phyloP scores from a whole-genome alignment of 2,797 vertebrate genomes.

The Rhinoraja longicauda region DNA sequence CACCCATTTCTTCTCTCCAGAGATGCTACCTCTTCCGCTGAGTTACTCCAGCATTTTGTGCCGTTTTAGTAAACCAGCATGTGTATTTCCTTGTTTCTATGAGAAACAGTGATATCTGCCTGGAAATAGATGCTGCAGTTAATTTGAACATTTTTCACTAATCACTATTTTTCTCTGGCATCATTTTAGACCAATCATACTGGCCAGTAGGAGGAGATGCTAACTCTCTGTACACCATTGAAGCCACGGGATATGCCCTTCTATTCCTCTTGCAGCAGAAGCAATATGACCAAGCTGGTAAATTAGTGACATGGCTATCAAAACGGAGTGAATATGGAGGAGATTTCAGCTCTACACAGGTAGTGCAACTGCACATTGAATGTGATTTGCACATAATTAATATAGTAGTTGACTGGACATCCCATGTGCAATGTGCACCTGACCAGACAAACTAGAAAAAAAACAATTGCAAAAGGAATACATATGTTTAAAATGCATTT shows the following conservation, averaged over 20 bases:
- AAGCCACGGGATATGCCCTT: conserved; percentile 66
- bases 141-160: neutral
- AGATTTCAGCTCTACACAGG: conserved; percentile 64
- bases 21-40: too few relatives aligned
- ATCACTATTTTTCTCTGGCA: neutral
- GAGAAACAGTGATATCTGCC: neutral
- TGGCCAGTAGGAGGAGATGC: conserved; percentile 58
- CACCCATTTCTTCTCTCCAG: too few relatives aligned
- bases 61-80: too few relatives aligned
- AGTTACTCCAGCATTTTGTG: too few relatives aligned
- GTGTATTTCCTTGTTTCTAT: too few relatives aligned
- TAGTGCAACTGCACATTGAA: conserved; percentile 39
- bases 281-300: conserved; percentile 48
- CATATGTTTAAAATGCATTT: neutral
- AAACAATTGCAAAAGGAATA: neutral
- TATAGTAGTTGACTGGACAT: neutral
- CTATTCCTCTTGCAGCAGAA: conserved; percentile 56
- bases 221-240: conserved; percentile 55
- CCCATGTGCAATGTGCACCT: neutral
- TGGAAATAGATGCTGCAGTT: neutral
- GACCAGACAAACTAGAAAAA: neutral
- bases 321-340: conserved; percentile 55
- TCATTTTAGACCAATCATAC: conserved; percentile 49
- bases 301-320: conserved; percentile 60
- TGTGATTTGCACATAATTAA: neutral